Percentiles rank a stretch among this genome's conserved stretches.
Conservation (phyloP, 37 sponge, comb jelly and placozoan genomes). For the Ephydatia muelleri region DNA sequence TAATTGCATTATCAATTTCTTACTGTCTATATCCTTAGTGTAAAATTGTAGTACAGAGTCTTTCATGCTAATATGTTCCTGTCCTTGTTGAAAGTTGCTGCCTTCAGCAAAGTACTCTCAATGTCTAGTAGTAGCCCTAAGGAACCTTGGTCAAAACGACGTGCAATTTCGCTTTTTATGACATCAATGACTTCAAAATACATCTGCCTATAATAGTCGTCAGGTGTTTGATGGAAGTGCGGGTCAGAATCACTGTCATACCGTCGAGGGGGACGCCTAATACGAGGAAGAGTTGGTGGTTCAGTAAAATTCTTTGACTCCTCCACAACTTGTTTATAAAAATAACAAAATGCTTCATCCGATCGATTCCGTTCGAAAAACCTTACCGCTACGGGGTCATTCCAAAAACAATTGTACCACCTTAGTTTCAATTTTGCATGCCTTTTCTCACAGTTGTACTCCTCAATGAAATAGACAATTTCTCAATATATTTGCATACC, state of each 20-base stretch:
- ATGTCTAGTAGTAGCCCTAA: constrained; percentile 22
- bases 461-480: too few relatives aligned
- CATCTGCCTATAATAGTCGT: constrained; percentile 23
- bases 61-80: neutral
- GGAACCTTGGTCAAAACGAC: constrained; percentile 34
- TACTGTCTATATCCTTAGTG: constrained; percentile 10
- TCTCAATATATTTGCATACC: too few relatives aligned
- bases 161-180: constrained; percentile 9
- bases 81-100: constrained; percentile 21
- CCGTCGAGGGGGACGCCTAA: neutral
- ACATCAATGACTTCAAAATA: constrained; percentile 42
- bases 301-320: constrained; percentile 24
- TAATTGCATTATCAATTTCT: constrained; percentile 3
- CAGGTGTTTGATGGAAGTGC: constrained; percentile 10
- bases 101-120: constrained; percentile 10
- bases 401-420: too few relatives aligned
- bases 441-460: too few relatives aligned
- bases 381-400: neutral
- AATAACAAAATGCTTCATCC: constrained; percentile 15
- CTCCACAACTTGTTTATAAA: constrained; percentile 8
- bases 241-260: constrained; percentile 23
- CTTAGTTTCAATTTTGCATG: too few relatives aligned
- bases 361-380: neutral
- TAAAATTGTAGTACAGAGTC: constrained; percentile 20
- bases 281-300: constrained; percentile 13